phyloP scores from a whole-genome alignment of 2,797 vertebrate species.

The Amblyraja radiata region DNA sequence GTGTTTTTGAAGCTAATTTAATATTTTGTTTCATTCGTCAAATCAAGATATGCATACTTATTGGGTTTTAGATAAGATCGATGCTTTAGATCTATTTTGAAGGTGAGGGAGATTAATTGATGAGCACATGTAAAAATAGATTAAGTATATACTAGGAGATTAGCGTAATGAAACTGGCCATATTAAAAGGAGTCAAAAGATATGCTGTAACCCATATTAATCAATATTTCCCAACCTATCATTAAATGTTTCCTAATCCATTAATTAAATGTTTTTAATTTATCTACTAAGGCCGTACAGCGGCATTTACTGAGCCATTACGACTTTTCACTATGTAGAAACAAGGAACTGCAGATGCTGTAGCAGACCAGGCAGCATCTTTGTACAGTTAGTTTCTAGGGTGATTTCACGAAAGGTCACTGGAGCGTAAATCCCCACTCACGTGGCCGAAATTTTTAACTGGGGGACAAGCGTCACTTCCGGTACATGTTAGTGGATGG shows the following conservation, averaged over 20 bases:
- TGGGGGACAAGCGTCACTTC: too few relatives aligned
- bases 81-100: neutral
- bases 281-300: conserved; percentile 59
- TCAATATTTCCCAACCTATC: conserved; percentile 57
- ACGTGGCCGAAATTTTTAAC: too few relatives aligned
- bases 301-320: conserved; percentile 51
- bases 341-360: too few relatives aligned
- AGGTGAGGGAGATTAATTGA: neutral
- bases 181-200: neutral
- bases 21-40: neutral
- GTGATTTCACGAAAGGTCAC: too few relatives aligned
- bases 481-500: too few relatives aligned
- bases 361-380: too few relatives aligned
- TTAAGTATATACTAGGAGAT: neutral
- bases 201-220: neutral
- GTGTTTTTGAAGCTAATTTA: conserved; percentile 1
- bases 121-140: neutral
- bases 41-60: neutral
- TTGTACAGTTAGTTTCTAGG: too few relatives aligned
- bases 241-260: conserved; percentile 54
- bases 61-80: neutral
- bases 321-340: conserved; percentile 42
- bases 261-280: conserved; percentile 56
- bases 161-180: neutral
- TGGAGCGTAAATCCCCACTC: too few relatives aligned